Base-by-base conservation (phyloP, 2,888 invertebrate genomes). In the Prosopocoilus inquinatus region DNA sequence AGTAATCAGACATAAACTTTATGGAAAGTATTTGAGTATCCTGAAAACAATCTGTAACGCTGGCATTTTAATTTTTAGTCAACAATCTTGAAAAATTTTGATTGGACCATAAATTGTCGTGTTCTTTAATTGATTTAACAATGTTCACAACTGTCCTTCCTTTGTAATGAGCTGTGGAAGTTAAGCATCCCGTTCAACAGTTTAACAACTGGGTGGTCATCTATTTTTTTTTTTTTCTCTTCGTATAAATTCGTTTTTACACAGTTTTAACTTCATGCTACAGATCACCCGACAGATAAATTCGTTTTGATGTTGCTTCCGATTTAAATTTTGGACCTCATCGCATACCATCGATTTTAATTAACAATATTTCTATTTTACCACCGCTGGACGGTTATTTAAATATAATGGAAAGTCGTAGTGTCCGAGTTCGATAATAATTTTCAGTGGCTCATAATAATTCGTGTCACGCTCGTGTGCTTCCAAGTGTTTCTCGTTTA, bases 71-170 rank as follows among this genome's bases (percentile, higher is more conserved):
- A 68, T 68, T 67, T 66, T 58, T 56, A 55, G 63, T 62, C 57
- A 50, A 55, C 56, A 56, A 57, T 61, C 57, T 48, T 61, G 50
- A 72, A 67, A 71, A 69, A 72, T 72, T 70, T 72, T 72, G 70
- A 72, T 72, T 72, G 70, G 72, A 64, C 63, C 52, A 69, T 70
- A 70, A 70, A 70, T 70, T 66, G 62, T 54, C 53, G 51, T 50
- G 53, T 57, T 62, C 53, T 60, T 63, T 65, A 68, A 69, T 69
- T 67, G 65, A 69, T 67, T 67, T 63, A 67, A 65, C 67, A 67
- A 66, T 66, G 67, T 67, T 64, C 64, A 67, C 66, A 65, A 65
- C 66, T 65, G 67, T 64, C 64, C 58, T 52, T 64, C 64, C 58
- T 52, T 61, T 58, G 59, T 61, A 64, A 64, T 60, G 57, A 63